A percentile compares a stretch with the other conserved stretches of the same genome.
These are phyloP conservation scores for Pelodytes ibericus DNA, from an alignment of 2,797 vertebrate genomes.

Conservation along the genomic window DNA sequence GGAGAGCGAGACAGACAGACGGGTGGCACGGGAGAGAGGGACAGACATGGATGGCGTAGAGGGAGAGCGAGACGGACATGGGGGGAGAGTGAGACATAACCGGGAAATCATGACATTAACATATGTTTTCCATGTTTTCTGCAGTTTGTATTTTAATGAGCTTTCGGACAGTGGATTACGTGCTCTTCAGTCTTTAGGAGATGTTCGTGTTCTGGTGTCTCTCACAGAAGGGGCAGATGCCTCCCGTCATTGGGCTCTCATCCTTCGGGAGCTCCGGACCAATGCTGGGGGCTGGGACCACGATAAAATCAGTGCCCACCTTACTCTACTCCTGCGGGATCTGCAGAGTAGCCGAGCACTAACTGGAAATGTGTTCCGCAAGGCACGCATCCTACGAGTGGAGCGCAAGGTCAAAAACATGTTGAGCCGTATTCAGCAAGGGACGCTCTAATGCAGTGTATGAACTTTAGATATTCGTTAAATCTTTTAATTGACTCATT, in stretches of 20 bases:
- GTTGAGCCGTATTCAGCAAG: slow-evolving; percentile 74
- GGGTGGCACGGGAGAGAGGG: too few relatives aligned
- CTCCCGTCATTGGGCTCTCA: slow-evolving; percentile 88
- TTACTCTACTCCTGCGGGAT: slow-evolving; percentile 84
- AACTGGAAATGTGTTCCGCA: slow-evolving; percentile 85
- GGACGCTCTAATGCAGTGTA: slow-evolving; percentile 56
- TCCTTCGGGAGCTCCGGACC: slow-evolving; percentile 82
- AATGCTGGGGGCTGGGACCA: slow-evolving; percentile 88
- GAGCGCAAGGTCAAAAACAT: slow-evolving; percentile 81
- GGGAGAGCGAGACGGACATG: too few relatives aligned
- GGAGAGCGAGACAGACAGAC: too few relatives aligned
- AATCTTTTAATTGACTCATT: too few relatives aligned
- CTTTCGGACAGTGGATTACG: slow-evolving; percentile 80
- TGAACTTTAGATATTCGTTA: not conserved
- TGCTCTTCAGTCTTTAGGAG: slow-evolving; percentile 52
- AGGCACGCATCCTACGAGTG: slow-evolving; percentile 84
- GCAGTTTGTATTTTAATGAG: slow-evolving; percentile 91
- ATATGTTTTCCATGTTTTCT: too few relatives aligned
- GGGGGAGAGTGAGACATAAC: too few relatives aligned
- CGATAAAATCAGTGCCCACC: slow-evolving; percentile 78
- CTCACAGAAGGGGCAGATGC: slow-evolving; percentile 86
- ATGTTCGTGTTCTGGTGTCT: slow-evolving; percentile 83
- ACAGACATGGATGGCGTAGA: too few relatives aligned
- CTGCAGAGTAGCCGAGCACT: slow-evolving; percentile 86
- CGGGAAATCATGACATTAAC: too few relatives aligned